These are phyloP conservation scores for Rhagonycha lutea DNA, from an alignment of 2,888 invertebrate genomes.

Conservation along the genomic window DNA sequence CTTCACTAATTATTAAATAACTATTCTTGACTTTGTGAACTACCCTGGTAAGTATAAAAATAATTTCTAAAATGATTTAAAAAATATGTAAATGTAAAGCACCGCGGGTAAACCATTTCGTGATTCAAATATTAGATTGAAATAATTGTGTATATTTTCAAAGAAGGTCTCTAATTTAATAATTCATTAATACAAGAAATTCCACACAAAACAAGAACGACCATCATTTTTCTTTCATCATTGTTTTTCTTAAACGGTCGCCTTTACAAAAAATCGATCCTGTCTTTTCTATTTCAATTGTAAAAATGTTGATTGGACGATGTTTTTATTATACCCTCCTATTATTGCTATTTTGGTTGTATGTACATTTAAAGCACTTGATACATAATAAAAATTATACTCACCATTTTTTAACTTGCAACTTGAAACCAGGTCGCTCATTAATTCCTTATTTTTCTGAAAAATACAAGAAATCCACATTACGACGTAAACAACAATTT, in stretches of 20 bases:
- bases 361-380: no score
- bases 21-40: no score
- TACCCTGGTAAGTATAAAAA: neutral
- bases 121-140: neutral
- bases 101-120: neutral
- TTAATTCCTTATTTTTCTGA: conserved; percentile 77
- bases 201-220: neutral
- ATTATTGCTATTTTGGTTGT: no score
- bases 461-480: conserved; percentile 52
- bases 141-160: neutral
- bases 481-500: neutral
- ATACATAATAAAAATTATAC: conserved; percentile 40
- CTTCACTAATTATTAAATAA: no score
- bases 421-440: conserved; percentile 72
- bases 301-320: neutral
- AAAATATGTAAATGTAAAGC: neutral
- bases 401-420: conserved; percentile 71
- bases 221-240: neutral
- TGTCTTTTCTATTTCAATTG: neutral
- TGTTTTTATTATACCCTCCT: no score
- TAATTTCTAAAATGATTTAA: no score
- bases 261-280: neutral
- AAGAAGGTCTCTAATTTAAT: neutral
- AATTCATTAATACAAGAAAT: neutral
- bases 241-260: neutral